Base-by-base conservation (phyloP, 2,797 vertebrate genomes). In the Smutsia temminckii region DNA sequence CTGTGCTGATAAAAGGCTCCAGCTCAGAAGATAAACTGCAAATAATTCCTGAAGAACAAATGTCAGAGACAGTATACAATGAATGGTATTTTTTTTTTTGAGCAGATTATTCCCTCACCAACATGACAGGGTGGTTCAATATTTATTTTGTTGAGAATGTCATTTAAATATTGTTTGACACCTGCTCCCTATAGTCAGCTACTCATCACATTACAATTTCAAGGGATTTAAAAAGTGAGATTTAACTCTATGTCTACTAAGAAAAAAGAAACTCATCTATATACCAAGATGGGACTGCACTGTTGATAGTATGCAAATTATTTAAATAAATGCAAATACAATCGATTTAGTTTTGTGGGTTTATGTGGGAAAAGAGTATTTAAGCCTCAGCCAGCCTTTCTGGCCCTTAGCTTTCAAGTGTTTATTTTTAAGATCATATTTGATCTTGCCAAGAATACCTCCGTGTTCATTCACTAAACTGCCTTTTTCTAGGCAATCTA, bases 1-100 rank as follows among this genome's bases (percentile, higher is more conserved):
- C 98, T 98, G 97, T 95, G 97, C 98, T 98, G 98, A 98, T 99
- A 98, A 98, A 98, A 98, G 96, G 95, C 97, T 98, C 98, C 66
- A 97, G 97, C 97, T 98, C 97, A 94, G 95, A 98, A 99, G 98
- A 98, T 98, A 98, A 99, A 98, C 98, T 98, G 97, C 98, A 98
- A 98, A 98, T 98, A 98, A 98, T 98, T 99, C 98, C 97, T 97
- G 95, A 97, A 98, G 98, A 99, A 98, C 98, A 98, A 99, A 98
- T 98, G 98, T 98, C 98, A 98, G 89, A 98, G 97, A 93, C 94
- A 59, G 97, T 98, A 98, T 98, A 98, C 96, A 97, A 98, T 97
- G 97, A 98, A 98, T 97, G 97, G 96, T 93, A 96, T 98, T 98
- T 98, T 97, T 96, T 98, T 97, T 96, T 97, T 96, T 93, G 77